phyloP scores from a whole-genome alignment of 53 echinoderm and acorn worm genomes.

The Holothuria scabra region DNA sequence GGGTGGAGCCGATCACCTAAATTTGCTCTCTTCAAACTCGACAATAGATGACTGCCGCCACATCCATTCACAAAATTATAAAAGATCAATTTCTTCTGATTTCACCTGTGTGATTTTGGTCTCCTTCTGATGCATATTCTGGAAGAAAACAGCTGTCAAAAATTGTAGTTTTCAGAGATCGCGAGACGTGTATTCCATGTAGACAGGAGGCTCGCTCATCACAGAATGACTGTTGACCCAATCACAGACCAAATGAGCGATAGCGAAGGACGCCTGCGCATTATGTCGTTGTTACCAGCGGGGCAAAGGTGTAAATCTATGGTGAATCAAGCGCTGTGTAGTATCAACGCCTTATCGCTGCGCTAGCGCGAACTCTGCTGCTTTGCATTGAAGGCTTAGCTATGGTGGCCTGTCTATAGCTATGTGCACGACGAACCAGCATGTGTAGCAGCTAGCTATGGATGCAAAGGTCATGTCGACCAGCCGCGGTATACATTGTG shows the following conservation, averaged over 20 bases:
- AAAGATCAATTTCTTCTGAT: slow-evolving; percentile 23
- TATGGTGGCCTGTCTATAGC: no score
- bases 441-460: no score
- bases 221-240: slow-evolving; percentile 98
- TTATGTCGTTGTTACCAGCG: slow-evolving; percentile 2
- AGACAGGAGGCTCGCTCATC: slow-evolving; percentile 84
- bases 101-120: background rate
- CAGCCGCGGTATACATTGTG: no score
- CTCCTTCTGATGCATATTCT: background rate
- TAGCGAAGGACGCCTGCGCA: slow-evolving; percentile 90
- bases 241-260: slow-evolving; percentile 90
- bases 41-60: background rate
- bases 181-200: slow-evolving; percentile 70
- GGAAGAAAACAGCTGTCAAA: slow-evolving; percentile 49
- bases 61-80: background rate
- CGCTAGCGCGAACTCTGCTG: no score
- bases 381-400: no score
- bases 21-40: slow-evolving; percentile 16
- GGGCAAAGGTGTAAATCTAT: slow-evolving; percentile 49
- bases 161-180: slow-evolving; percentile 52
- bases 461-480: no score
- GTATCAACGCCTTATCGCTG: no score
- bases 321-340: no score
- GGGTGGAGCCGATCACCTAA: slow-evolving; percentile 49
- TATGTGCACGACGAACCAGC: no score